A percentile compares a stretch with the other conserved stretches of the same genome.
Evolutionary conservation across 2,888 invertebrate species (phyloP).

Genomic region (Galerucella calmariensis): DNA sequence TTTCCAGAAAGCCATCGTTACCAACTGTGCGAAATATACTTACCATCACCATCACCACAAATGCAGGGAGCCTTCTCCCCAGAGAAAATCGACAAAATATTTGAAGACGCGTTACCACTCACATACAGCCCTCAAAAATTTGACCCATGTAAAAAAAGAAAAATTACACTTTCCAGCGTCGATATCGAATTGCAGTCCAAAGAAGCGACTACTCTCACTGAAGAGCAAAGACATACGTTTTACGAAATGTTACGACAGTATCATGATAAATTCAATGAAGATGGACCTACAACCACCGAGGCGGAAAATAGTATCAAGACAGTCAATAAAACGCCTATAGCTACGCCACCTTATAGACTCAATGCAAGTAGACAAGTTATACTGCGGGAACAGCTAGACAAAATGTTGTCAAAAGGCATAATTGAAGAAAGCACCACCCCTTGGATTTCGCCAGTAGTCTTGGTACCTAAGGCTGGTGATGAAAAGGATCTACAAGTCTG

Average conservation of each 20-base stretch:
- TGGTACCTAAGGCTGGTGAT: conserved; percentile 30
- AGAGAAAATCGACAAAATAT: conserved; percentile 25
- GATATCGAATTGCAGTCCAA: conserved; percentile 15
- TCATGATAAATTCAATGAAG: conserved; percentile 24
- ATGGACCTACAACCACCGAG: conserved; percentile 31
- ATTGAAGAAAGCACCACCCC: conserved; percentile 41
- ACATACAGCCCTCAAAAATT: conserved; percentile 2
- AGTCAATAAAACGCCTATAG: conserved; percentile 22
- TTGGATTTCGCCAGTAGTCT: conserved; percentile 31
- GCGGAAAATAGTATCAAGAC: conserved; percentile 34
- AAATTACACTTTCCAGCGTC: conserved; percentile 10
- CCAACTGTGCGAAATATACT: background rate
- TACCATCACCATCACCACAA: background rate
- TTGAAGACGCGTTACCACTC: conserved; percentile 24
- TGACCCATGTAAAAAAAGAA: conserved; percentile 15
- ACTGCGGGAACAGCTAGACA: conserved; percentile 32
- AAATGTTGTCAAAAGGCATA: conserved; percentile 27
- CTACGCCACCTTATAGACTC: conserved; percentile 29
- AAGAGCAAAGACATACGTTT: conserved; percentile 13
- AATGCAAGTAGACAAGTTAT: conserved; percentile 15
- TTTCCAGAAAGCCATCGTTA: conserved; percentile 4
- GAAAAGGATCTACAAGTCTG: conserved; percentile 27
- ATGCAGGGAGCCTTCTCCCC: conserved; percentile 16
- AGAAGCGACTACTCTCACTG: conserved; percentile 21
- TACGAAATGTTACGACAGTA: conserved; percentile 18